Evolutionary conservation across 2,797 vertebrate species (phyloP), one percentile per base, ranked within the genome.

Genomic region (Clarias fuscus): DNA sequence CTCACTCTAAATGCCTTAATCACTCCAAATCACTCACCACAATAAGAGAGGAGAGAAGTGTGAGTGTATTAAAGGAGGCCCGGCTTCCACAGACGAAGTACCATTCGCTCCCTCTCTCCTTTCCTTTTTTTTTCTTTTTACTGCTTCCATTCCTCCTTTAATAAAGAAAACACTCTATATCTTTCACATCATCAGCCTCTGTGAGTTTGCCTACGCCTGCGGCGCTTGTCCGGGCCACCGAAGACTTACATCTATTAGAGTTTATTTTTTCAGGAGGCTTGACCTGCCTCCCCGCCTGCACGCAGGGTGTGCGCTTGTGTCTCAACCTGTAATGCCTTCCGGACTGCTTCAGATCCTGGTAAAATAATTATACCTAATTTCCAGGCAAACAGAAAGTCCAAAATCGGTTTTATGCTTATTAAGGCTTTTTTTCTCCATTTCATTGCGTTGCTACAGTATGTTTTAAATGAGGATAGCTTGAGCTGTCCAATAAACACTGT

Each of bases 111-210:
- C 56, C 27, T 30, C 11, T 22, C 67, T 30, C 56, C 37, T 20
- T 30, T 20, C 7, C 10, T 65, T 65, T 27, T 65, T 27, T 75
- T 76, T 58, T 37, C 62, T 40, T 76, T 61, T 73, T 37, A 65
- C 40, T 80, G 56, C 30, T n/a, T 73, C 56, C 71, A 62, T 84
- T 64, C 73, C 68, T 77, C 65, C 68, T n/a, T 73, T 82, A 93
- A 93, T 91, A 92, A 94, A 94, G 91, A 87, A 86, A 94, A 91
- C 94, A 92, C 90, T 92, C 87, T 92, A 89, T 92, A 92, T 94
- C 93, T 93, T 92, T 87, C 91, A 86, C 87, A 37, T 94, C 91
- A 85, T 91, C 94, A 84, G 89, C 89, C 93, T 56, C 85, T 82
- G 7, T 83, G 90, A 93, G 93, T 92, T 93, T 93, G 93, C 92